phyloP scores from a whole-genome alignment of 1,140 invertebrate genomes.

The Drosophila sproati region DNA sequence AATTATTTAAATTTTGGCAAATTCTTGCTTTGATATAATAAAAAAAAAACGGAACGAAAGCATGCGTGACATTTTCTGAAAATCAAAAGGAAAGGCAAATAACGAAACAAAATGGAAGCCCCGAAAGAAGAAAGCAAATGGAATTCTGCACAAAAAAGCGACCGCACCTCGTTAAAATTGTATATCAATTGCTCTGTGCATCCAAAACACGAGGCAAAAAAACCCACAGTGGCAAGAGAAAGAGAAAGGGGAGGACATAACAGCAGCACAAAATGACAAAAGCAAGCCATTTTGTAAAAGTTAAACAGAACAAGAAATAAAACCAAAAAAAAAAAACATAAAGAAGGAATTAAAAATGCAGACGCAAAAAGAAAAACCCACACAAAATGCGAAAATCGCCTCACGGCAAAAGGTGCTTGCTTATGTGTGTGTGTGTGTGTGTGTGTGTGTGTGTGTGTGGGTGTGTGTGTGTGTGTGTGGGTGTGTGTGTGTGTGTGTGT shows the following conservation, averaged over 20 bases:
- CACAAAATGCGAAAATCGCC: slow-evolving; percentile 36
- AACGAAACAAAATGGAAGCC: slow-evolving; percentile 14
- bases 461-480: background rate
- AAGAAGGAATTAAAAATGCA: slow-evolving; percentile 31
- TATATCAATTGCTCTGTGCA: slow-evolving; percentile 65
- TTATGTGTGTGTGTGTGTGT: background rate
- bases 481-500: background rate
- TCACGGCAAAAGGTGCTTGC: slow-evolving; percentile 8
- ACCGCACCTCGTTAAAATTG: slow-evolving; percentile 76
- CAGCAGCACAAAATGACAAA: slow-evolving; percentile 20
- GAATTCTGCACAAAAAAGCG: slow-evolving; percentile 38
- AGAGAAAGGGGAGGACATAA: slow-evolving; percentile 4
- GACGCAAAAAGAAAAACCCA: slow-evolving; percentile 16
- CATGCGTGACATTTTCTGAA: slow-evolving; percentile 66
- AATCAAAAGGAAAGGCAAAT: slow-evolving; percentile 38
- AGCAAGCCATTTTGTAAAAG: slow-evolving; percentile 62
- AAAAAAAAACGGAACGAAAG: slow-evolving; percentile 64
- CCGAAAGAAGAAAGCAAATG: slow-evolving; percentile 11
- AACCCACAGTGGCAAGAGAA: background rate
- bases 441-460: background rate
- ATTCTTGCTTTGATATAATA: slow-evolving; percentile 1
- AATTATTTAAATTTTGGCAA: slow-evolving; percentile 12
- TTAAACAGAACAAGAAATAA: slow-evolving; percentile 63
- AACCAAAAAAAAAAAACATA: background rate
- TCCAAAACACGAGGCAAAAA: slow-evolving; percentile 35